Base-by-base conservation (phyloP, 2,797 vertebrate species). In the Notoglanidium macrostoma region DNA sequence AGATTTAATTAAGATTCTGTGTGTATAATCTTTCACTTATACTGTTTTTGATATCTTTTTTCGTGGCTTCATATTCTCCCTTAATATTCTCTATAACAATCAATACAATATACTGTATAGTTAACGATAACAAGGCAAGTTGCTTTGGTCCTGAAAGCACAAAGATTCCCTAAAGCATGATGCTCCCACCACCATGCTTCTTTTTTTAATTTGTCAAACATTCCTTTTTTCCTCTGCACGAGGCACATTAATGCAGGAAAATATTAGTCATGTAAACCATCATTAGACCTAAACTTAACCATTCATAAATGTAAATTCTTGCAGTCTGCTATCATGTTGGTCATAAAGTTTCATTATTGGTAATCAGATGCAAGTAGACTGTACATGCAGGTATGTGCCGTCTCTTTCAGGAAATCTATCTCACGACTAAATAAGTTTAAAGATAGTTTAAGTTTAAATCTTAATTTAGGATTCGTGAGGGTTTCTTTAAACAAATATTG, bases 1-100 rank as follows among this genome's bases (percentile, higher is more conserved):
- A 82, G 80, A 82, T 85, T 86, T 89, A 87, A 84, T 91, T 82
- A 89, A 83, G 8, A 35, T 77, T 26, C 8, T 12, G 19, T 54
- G 32, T 65, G 73, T 78, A 29, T 57, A 54, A 65, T 83, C 19
- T 51, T 67, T 83, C 17, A 49, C 46, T 1, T 54, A 21, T 61
- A 82, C 17, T 7, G 2, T 81, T 44, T 80, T 63, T 46, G 19
- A 32, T 9, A 51, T 74, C 2, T n/a, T 49, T 44, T n/a, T 51
- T 51, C 17, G 26, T 74, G 46, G 12, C 26, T 14, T 54, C 15
- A 76, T 54, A 17, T 32, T 19, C 70, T 19, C 14, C n/a, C n/a
- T 77, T 55, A 19, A 5, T 44, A 10, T 44, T 44, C 21, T n/a
- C 23, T 46, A 74, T 49, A n/a, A 49, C 14, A 23, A 12, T 46